These are phyloP conservation scores for Littorina saxatilis DNA, from an alignment of 1,140 invertebrate species.

Conservation along the genomic window DNA sequence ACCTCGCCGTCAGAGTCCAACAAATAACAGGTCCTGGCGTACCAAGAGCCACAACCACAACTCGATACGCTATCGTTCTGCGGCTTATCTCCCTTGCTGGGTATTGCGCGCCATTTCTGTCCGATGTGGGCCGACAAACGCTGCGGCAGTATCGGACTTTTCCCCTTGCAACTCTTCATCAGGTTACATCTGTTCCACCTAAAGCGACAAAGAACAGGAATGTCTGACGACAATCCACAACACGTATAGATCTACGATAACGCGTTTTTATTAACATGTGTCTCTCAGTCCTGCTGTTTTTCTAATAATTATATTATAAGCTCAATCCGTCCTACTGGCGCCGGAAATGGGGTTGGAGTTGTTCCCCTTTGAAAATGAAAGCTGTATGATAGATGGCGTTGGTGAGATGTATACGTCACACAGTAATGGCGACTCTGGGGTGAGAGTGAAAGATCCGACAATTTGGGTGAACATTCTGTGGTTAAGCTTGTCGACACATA, in stretches of 20 bases:
- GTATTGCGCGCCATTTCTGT: conserved; percentile 1
- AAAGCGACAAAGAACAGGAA: conserved; percentile 2
- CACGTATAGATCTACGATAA: neutral
- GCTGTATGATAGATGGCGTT: conserved; percentile 1
- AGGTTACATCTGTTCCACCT: neutral
- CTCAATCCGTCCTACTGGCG: no score
- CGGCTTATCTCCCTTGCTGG: neutral
- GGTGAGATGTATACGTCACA: neutral
- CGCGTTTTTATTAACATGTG: neutral
- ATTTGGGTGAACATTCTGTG: neutral
- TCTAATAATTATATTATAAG: neutral
- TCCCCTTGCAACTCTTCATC: conserved; percentile 2
- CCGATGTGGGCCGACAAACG: neutral
- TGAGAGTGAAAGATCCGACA: neutral
- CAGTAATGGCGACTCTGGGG: conserved; percentile 2
- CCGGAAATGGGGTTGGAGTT: neutral
- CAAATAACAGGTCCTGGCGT: neutral
- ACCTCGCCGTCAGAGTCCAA: neutral
- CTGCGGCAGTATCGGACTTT: neutral
- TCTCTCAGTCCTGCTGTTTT: neutral
- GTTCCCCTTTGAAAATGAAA: neutral
- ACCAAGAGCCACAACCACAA: neutral
- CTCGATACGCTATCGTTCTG: neutral
- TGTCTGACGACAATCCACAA: neutral
- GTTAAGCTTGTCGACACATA: neutral